Evolutionary conservation across 2,888 invertebrate species (phyloP).

Genomic region (Agrotis clavis): DNA sequence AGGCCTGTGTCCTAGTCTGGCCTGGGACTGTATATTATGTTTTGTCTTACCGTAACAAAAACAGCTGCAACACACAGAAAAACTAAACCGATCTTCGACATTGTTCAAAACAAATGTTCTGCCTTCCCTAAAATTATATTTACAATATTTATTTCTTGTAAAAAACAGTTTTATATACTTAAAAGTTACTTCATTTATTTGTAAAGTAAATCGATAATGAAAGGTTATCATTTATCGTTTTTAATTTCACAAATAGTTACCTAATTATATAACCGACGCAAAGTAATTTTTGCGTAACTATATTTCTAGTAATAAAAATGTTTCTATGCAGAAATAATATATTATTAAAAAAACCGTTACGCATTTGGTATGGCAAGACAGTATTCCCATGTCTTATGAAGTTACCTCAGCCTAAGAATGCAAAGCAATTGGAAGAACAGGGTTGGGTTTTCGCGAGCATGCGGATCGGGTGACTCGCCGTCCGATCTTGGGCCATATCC

Average conservation of each 20-base stretch:
- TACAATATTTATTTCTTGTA: slow-evolving; percentile 53
- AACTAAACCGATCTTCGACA: slow-evolving; percentile 51
- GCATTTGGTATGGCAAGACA: no score
- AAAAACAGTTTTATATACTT: slow-evolving; percentile 63
- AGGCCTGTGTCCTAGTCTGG: no score
- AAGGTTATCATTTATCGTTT: slow-evolving; percentile 39
- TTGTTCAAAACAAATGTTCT: slow-evolving; percentile 42
- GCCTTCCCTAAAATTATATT: slow-evolving; percentile 53
- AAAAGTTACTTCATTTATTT: slow-evolving; percentile 58
- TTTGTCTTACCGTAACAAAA: slow-evolving; percentile 53
- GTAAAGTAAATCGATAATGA: slow-evolving; percentile 36
- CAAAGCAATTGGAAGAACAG: no score
- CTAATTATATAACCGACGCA: slow-evolving; percentile 18
- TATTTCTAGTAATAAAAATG: slow-evolving; percentile 1
- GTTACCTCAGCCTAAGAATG: no score
- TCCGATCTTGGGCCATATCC: no score
- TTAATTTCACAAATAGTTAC: slow-evolving; percentile 33
- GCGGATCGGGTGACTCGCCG: no score
- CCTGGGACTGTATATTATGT: neutral
- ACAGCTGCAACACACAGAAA: slow-evolving; percentile 33
- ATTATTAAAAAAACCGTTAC: no score
- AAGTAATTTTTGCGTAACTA: slow-evolving; percentile 47
- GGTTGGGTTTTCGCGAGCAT: no score
- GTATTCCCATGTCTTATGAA: no score
- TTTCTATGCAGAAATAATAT: slow-evolving; percentile 24